These are phyloP conservation scores for Blomia tropicalis DNA, from an alignment of 2,888 invertebrate genomes.

Conservation along the genomic window DNA sequence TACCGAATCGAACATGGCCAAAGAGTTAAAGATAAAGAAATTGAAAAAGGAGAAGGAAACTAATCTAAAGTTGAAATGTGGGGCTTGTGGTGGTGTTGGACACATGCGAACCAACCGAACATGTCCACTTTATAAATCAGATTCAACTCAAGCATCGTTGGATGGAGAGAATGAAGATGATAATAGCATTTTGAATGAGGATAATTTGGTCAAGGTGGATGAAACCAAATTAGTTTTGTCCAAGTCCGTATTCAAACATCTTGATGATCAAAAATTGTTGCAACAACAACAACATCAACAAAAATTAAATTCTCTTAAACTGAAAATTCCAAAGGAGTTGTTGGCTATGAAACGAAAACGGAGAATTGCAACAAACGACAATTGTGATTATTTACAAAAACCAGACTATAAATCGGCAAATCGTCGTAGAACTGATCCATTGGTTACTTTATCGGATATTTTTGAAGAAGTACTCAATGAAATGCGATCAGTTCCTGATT, in stretches of 20 bases:
- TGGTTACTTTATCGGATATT: slow-evolving; percentile 68
- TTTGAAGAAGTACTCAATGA: slow-evolving; percentile 80
- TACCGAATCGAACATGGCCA: slow-evolving; percentile 8
- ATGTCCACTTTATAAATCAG: slow-evolving; percentile 64
- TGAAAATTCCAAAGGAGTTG: slow-evolving; percentile 60
- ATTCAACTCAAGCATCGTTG: slow-evolving; percentile 34
- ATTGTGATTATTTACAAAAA: slow-evolving; percentile 75
- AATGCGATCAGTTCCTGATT: slow-evolving; percentile 66
- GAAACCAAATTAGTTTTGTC: slow-evolving; percentile 84
- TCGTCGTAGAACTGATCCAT: slow-evolving; percentile 79
- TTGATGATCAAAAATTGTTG: slow-evolving; percentile 66
- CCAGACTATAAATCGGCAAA: slow-evolving; percentile 61
- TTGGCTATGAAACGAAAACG: slow-evolving; percentile 46
- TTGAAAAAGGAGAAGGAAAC: slow-evolving; percentile 52
- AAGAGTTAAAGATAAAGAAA: slow-evolving; percentile 57
- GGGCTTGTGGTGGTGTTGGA: slow-evolving; percentile 72
- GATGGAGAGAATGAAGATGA: slow-evolving; percentile 34
- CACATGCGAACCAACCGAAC: slow-evolving; percentile 86
- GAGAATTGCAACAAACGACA: slow-evolving; percentile 45
- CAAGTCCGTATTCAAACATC: slow-evolving; percentile 69
- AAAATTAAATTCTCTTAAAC: slow-evolving; percentile 39
- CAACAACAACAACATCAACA: background rate
- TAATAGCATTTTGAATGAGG: slow-evolving; percentile 45
- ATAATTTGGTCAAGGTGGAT: slow-evolving; percentile 77
- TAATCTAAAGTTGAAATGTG: slow-evolving; percentile 71